Base-by-base conservation (phyloP, 2,113 vertebrate species). In the Hemichromis elongatus region DNA sequence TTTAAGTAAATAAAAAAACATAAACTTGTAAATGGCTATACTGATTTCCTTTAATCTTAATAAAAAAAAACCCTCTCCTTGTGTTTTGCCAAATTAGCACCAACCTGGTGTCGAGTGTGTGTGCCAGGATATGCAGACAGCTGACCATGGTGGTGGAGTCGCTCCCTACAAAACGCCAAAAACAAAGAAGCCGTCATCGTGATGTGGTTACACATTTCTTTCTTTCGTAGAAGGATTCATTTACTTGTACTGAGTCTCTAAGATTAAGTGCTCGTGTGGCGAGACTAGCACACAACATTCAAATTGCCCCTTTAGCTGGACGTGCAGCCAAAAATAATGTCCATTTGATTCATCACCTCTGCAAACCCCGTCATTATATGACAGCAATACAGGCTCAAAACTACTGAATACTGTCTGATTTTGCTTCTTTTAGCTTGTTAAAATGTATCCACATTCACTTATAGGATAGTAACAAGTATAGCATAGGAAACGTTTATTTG, bases 91-190 rank as follows among this genome's bases (percentile, higher is more conserved):
- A 80, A 21, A 82, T 84, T 40, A 52, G 53, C 21, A 63, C 91
- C 92, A 94, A 99, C 99, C 98, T 97, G 83, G 98, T 99, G 91
- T 99, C 99, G 80, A 99, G 96, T 2, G 98, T 99, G 91, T 99
- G 99, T 75, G 99, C 99, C 95, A 99, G 95, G 90, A 99, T 99
- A 82, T 99, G 99, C 85, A 99, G 96, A 94, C 98, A 99, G 97
- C 97, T 99, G 90, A 99, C 99, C 96, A 99, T 99, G 30, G 98
- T 98, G 59, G 96, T 90, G 57, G 98, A 97, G 92, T 99, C 98
- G 28, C 96, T 99, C 54, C 99, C 99, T 99, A 87, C 73, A 92
- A 94, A 40, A 83, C 45, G 91, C 47, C 30, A 73, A 4, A 14
- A 68, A 77, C 52, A 82, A 37, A 59, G 33, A 53, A 11, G 28